Percentiles rank a stretch among this genome's conserved stretches.
Evolutionary conservation across 2,888 invertebrate genomes (phyloP).

Genomic region (Pantelozetes paolii): DNA sequence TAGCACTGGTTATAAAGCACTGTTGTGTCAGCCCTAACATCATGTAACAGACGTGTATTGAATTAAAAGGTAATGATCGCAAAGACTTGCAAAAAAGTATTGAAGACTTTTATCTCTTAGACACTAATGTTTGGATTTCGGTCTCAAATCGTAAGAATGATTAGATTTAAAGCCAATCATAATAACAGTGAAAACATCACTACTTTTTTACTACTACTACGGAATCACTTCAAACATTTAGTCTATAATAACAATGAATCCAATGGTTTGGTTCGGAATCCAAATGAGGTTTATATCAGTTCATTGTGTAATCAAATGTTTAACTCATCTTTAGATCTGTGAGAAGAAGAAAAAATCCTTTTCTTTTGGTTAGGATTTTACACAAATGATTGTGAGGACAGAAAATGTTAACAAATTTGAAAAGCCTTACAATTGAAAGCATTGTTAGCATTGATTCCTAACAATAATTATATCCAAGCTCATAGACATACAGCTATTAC

Average conservation of each 20-base stretch:
- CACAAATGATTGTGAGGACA: too few species aligned
- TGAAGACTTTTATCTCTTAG: background rate
- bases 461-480: background rate
- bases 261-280: too few species aligned
- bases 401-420: too few species aligned
- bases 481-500: background rate
- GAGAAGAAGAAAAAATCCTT: too few species aligned
- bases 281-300: too few species aligned
- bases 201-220: too few species aligned
- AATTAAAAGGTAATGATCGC: constrained; percentile 15
- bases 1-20: too few species aligned
- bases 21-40: background rate
- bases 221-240: too few species aligned
- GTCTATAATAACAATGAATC: too few species aligned
- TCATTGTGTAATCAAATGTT: too few species aligned
- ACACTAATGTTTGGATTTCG: background rate
- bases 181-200: background rate
- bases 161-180: background rate
- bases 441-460: background rate
- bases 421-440: background rate
- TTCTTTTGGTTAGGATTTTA: too few species aligned
- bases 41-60: constrained; percentile 30
- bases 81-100: background rate
- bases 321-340: too few species aligned
- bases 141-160: background rate